These are phyloP conservation scores for Pluvialis apricaria DNA, from an alignment of 2,113 vertebrate species.

Conservation along the genomic window DNA sequence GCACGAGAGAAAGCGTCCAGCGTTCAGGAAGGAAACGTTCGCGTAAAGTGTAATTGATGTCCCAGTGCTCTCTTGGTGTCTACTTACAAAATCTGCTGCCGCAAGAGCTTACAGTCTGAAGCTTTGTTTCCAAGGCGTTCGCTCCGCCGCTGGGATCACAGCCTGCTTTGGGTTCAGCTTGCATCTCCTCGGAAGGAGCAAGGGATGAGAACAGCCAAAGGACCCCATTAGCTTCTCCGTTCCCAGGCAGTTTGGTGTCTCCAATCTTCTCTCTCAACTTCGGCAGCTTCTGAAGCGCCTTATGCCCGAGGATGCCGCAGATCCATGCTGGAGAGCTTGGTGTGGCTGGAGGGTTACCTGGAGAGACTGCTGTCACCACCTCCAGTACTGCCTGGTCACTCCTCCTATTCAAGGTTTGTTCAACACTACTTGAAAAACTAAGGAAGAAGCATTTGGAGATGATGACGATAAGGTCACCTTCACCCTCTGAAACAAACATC, in stretches of 20 bases:
- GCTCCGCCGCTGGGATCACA: neutral
- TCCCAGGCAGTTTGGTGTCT: neutral
- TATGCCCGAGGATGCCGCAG: neutral
- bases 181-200: too few relatives aligned
- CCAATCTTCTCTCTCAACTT: neutral
- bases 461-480: too few relatives aligned
- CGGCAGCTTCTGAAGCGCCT: neutral
- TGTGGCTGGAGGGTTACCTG: neutral
- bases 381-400: too few relatives aligned
- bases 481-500: neutral
- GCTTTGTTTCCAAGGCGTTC: neutral
- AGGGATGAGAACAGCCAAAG: neutral
- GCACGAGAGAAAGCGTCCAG: neutral
- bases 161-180: neutral
- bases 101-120: too few relatives aligned
- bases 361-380: neutral
- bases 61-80: neutral
- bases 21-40: neutral
- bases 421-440: neutral
- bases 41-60: neutral
- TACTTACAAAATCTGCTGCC: neutral
- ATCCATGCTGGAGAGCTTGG: neutral
- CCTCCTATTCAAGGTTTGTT: neutral
- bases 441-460: neutral
- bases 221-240: neutral